phyloP scores from a whole-genome alignment of 2,113 vertebrate genomes.

The Cyanoderma ruficeps region DNA sequence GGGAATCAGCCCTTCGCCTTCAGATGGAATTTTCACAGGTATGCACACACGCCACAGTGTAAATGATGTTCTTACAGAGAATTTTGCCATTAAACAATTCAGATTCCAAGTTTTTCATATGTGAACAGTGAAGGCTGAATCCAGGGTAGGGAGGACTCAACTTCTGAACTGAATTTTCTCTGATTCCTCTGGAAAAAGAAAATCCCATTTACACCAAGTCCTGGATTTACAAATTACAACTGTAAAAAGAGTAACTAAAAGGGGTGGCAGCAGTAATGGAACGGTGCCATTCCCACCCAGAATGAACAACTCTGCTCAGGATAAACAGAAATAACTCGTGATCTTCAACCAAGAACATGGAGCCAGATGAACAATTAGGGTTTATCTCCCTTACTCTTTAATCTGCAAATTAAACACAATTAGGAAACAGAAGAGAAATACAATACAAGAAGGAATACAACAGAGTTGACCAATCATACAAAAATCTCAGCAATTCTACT shows the following conservation, averaged over 20 bases:
- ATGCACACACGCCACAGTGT: background rate
- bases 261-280: background rate
- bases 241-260: background rate
- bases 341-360: background rate
- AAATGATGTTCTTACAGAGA: background rate
- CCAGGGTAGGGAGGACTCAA: rapidly evolving
- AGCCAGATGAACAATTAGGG: background rate
- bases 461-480: background rate
- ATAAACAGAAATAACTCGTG: background rate
- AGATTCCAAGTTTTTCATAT: background rate
- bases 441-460: background rate
- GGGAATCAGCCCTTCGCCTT: background rate
- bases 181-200: background rate
- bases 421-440: background rate
- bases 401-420: slow-evolving; percentile 15
- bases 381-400: background rate
- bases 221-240: background rate
- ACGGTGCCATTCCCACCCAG: background rate
- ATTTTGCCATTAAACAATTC: background rate
- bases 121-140: background rate
- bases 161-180: background rate
- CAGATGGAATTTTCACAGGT: background rate
- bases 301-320: background rate
- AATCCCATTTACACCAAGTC: background rate
- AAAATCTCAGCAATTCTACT: background rate